A percentile compares a stretch with the other conserved stretches of the same genome.
These are phyloP conservation scores for Desoria tigrina DNA, from an alignment of 2,888 invertebrate genomes.

Conservation along the genomic window DNA sequence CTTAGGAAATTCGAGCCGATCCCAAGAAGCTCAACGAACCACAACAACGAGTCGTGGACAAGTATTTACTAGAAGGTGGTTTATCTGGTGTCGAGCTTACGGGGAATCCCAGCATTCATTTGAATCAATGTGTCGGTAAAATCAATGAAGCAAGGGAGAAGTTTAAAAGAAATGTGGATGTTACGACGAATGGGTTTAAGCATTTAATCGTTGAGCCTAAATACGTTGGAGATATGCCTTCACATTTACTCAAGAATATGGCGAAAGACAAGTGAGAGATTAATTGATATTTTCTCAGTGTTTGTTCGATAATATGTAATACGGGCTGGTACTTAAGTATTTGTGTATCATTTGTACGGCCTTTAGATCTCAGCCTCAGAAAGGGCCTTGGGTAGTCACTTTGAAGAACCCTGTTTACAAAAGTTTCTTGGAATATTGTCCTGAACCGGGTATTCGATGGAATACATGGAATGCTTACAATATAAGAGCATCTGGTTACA, in stretches of 20 bases:
- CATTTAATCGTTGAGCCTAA: constrained; percentile 68
- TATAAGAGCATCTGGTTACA: constrained; percentile 68
- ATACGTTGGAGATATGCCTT: constrained; percentile 73
- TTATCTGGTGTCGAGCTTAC: constrained; percentile 76
- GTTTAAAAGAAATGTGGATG: constrained; percentile 69
- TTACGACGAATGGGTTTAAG: constrained; percentile 67
- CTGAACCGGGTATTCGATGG: constrained; percentile 74
- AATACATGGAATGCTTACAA: constrained; percentile 81
- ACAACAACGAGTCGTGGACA: constrained; percentile 70
- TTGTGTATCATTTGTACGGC: no score
- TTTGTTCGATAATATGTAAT: background rate
- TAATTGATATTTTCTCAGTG: background rate
- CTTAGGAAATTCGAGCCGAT: constrained; percentile 56
- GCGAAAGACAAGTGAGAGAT: constrained; percentile 62
- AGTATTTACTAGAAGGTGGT: constrained; percentile 78
- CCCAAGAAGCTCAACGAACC: constrained; percentile 58
- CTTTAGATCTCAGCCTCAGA: constrained; percentile 59
- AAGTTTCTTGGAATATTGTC: constrained; percentile 81
- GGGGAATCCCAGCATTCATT: constrained; percentile 60
- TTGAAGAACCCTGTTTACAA: constrained; percentile 72
- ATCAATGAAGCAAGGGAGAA: constrained; percentile 64
- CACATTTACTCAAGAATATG: constrained; percentile 67
- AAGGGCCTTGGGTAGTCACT: constrained; percentile 82
- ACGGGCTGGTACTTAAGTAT: background rate
- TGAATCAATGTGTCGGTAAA: constrained; percentile 63